A percentile compares a stretch with the other conserved stretches of the same genome.
Evolutionary conservation across 2,113 vertebrate species (phyloP).

Genomic region (Candoia aspera): DNA sequence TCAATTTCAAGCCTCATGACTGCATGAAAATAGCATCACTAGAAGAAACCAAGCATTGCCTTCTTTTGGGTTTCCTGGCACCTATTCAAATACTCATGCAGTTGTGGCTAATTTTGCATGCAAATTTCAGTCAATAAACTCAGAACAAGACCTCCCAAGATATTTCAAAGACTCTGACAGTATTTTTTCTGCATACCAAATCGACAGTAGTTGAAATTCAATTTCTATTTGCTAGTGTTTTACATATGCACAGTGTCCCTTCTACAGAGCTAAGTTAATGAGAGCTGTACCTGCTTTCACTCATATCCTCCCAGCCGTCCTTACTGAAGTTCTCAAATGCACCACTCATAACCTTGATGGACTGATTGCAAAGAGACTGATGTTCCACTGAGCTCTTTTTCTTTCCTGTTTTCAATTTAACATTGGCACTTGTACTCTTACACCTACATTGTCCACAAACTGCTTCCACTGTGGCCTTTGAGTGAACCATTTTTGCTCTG

Average conservation of each 20-base stretch:
- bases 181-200: slow-evolving; percentile 97
- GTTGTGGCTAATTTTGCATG: slow-evolving; percentile 99
- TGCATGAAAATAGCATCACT: slow-evolving; percentile 97
- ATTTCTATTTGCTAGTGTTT: slow-evolving; percentile 93
- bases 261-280: slow-evolving; percentile 89
- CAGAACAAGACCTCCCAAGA: slow-evolving; percentile 98
- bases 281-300: slow-evolving; percentile 90
- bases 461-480: slow-evolving; percentile 53
- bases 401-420: slow-evolving; percentile 82
- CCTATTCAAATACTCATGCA: slow-evolving; percentile 91
- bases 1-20: slow-evolving; percentile 97
- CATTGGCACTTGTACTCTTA: slow-evolving; percentile 78
- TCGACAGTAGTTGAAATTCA: slow-evolving; percentile 97
- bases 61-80: slow-evolving; percentile 95
- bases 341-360: slow-evolving; percentile 88
- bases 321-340: slow-evolving; percentile 85
- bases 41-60: slow-evolving; percentile 93
- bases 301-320: slow-evolving; percentile 96
- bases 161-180: slow-evolving; percentile 99
- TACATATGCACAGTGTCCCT: slow-evolving; percentile 95
- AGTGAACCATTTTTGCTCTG: slow-evolving; percentile 70
- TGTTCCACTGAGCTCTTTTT: slow-evolving; percentile 74
- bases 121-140: slow-evolving; percentile 99
- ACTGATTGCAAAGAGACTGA: slow-evolving; percentile 82
- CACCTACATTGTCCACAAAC: slow-evolving; percentile 62